Evolutionary conservation across 1,140 invertebrate genomes (phyloP).

Genomic region (Yoshiicerus persimilis): DNA sequence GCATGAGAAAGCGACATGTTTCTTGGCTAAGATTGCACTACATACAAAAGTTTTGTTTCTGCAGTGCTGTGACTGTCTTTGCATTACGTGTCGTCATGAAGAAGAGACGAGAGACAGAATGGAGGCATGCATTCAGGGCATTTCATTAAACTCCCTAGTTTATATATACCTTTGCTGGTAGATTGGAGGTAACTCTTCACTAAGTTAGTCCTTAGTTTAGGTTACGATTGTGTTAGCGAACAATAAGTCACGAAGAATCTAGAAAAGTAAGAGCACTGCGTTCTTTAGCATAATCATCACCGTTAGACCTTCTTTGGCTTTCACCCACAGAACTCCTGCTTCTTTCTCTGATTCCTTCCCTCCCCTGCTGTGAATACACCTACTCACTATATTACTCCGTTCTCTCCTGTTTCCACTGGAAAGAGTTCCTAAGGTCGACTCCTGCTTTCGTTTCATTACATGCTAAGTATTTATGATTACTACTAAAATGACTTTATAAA

Average conservation of each 20-base stretch:
- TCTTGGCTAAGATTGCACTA: not conserved
- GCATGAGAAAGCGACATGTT: not conserved
- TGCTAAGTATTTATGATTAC: not conserved
- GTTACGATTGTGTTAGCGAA: not conserved
- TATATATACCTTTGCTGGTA: not conserved
- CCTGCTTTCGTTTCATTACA: not conserved
- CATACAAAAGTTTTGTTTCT: not conserved
- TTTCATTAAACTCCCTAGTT: not conserved
- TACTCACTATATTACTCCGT: not conserved
- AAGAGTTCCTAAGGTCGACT: not conserved
- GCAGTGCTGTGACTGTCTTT: not conserved
- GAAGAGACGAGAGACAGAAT: not conserved
- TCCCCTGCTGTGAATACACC: not conserved
- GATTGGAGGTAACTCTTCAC: not conserved
- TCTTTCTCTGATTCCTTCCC: not conserved
- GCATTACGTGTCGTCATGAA: not conserved
- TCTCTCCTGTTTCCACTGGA: not conserved
- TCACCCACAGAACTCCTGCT: not conserved
- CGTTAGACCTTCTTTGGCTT: not conserved
- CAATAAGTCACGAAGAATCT: not conserved
- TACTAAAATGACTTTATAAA: too few species aligned
- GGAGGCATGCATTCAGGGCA: not conserved
- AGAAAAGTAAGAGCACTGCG: not conserved
- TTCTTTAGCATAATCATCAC: not conserved
- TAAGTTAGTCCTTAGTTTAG: not conserved